phyloP scores from a whole-genome alignment of 35 echinoderm and acorn worm genomes.

The Chiridota heheva region DNA sequence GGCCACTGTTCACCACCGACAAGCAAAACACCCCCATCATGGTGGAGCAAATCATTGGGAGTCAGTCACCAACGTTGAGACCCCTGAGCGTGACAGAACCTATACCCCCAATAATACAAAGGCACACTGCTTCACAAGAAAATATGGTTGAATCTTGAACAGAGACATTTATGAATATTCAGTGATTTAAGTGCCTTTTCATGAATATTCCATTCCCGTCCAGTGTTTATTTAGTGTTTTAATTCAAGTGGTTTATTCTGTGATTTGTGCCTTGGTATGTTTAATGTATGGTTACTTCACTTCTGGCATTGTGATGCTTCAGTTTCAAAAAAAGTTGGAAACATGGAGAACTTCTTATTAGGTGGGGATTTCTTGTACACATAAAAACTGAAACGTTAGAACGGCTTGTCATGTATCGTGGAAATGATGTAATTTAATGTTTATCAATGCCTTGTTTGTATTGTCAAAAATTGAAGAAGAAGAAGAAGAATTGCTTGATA shows the following conservation, averaged over 20 bases:
- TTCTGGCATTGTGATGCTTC: constrained; percentile 17
- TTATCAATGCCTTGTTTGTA: too few species aligned
- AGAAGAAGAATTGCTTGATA: too few species aligned
- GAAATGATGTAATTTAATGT: too few species aligned
- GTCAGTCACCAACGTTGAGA: constrained; percentile 63
- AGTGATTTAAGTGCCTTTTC: not conserved
- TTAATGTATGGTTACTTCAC: not conserved
- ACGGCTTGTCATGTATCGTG: too few species aligned
- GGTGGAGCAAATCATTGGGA: constrained; percentile 70
- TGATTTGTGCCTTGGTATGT: not conserved
- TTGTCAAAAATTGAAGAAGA: too few species aligned
- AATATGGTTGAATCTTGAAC: constrained; percentile 48
- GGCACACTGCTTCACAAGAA: constrained; percentile 53
- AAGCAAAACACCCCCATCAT: constrained; percentile 36
- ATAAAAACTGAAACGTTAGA: too few species aligned
- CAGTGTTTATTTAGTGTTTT: not conserved
- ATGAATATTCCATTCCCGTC: not conserved
- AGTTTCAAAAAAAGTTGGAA: too few species aligned
- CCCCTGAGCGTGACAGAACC: constrained; percentile 70
- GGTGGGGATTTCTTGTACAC: too few species aligned
- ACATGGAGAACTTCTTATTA: too few species aligned
- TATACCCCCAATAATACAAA: constrained; percentile 82
- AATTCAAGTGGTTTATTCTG: not conserved
- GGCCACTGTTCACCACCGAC: constrained; percentile 55
- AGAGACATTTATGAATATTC: not conserved